phyloP scores from a whole-genome alignment of 2,888 invertebrate genomes.

The Heliconius charithonia region DNA sequence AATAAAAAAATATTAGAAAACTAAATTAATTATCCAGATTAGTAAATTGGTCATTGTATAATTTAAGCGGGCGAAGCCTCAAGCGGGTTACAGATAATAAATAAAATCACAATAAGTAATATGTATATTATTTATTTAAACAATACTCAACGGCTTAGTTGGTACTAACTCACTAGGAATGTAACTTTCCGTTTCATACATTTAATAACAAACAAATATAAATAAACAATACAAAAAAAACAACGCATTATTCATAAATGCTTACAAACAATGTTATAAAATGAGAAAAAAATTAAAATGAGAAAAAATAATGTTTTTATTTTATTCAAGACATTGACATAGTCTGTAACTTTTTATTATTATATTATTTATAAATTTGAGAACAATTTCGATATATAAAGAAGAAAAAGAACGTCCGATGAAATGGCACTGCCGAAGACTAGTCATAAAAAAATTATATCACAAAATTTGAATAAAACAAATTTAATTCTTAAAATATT shows the following conservation, averaged over 20 bases:
- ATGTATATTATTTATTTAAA: neutral
- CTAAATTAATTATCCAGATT: too few relatives aligned
- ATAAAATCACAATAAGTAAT: neutral
- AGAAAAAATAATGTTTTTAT: neutral
- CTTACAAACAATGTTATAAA: neutral
- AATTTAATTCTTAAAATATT: neutral
- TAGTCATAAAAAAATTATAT: neutral
- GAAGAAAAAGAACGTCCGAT: neutral
- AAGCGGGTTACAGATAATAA: neutral
- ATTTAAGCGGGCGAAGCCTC: too few relatives aligned
- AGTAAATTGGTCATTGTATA: too few relatives aligned
- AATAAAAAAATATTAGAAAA: too few relatives aligned
- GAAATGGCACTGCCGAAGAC: constrained; percentile 11
- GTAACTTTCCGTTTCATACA: neutral
- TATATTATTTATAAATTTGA: neutral
- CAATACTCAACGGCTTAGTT: neutral
- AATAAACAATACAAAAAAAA: neutral
- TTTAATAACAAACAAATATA: neutral
- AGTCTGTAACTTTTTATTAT: too few relatives aligned
- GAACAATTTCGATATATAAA: neutral
- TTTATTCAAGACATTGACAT: neutral
- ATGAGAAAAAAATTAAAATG: neutral
- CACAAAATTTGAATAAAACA: constrained; percentile 9
- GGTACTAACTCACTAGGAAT: constrained; percentile 1
- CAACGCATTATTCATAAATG: constrained; percentile 3